These are phyloP conservation scores for Meloidogyne chitwoodi DNA, from an alignment of 1,140 invertebrate genomes.

Conservation along the genomic window DNA sequence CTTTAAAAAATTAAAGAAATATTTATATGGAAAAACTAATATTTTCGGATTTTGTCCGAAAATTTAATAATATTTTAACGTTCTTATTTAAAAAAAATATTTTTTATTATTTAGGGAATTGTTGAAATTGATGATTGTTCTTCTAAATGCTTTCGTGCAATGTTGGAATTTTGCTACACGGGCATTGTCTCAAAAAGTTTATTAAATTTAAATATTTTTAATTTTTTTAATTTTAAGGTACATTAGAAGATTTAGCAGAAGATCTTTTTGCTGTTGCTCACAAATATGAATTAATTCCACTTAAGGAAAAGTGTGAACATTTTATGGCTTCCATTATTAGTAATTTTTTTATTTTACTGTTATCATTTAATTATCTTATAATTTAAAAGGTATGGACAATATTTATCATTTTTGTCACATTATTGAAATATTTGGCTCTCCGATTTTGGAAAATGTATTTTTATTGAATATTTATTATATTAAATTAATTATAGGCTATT, in stretches of 20 bases:
- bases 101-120: background rate
- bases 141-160: background rate
- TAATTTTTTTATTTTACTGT: too few relatives aligned
- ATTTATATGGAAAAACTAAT: too few relatives aligned
- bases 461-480: background rate
- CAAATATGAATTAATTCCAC: background rate
- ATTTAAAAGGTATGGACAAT: background rate
- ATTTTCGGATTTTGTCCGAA: too few relatives aligned
- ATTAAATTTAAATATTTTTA: background rate
- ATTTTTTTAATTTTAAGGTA: background rate
- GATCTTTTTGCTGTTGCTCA: background rate
- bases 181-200: background rate
- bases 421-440: background rate
- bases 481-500: background rate
- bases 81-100: too few relatives aligned
- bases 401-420: background rate
- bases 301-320: background rate
- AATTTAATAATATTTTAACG: too few relatives aligned
- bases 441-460: background rate
- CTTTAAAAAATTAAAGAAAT: too few relatives aligned
- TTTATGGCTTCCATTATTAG: background rate
- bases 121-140: background rate
- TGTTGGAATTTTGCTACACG: background rate
- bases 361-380: too few relatives aligned
- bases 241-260: background rate